Evolutionary conservation across 2,113 vertebrate species (phyloP).

Genomic region (Ascaphus truei): DNA sequence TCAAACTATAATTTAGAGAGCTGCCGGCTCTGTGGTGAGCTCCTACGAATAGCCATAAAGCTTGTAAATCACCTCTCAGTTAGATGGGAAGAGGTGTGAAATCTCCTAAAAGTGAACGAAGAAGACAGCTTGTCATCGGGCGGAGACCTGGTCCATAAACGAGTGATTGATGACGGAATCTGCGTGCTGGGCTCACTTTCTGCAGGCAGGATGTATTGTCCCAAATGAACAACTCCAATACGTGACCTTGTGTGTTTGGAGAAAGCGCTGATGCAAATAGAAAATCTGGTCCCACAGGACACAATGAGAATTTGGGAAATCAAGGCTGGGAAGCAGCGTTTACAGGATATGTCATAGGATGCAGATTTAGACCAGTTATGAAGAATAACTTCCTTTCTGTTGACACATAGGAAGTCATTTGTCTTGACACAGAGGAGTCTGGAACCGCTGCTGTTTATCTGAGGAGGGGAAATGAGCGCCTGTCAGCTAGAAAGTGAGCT

Average conservation of each 20-base stretch:
- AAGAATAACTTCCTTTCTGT: conserved; percentile 52
- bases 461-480: conserved; percentile 62
- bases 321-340: conserved; percentile 34
- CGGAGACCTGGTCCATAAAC: too few species aligned
- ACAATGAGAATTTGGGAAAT: conserved; percentile 29
- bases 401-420: conserved; percentile 64
- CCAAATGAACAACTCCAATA: not conserved
- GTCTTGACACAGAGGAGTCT: conserved; percentile 57
- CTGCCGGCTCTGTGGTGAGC: too few species aligned
- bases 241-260: conserved; percentile 36
- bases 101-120: too few species aligned
- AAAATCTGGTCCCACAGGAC: conserved; percentile 30
- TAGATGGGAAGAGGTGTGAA: too few species aligned
- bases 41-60: too few species aligned
- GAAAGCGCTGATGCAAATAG: conserved; percentile 14
- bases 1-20: too few species aligned
- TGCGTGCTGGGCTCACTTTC: too few species aligned
- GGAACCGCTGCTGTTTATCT: conserved; percentile 66
- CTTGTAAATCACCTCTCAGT: too few species aligned
- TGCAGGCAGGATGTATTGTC: conserved; percentile 35
- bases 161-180: too few species aligned
- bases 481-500: conserved; percentile 52
- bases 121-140: too few species aligned
- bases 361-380: conserved; percentile 47
- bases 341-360: conserved; percentile 47